Conservation (phyloP, 1,140 invertebrate genomes). For the Drusus annulatus region DNA sequence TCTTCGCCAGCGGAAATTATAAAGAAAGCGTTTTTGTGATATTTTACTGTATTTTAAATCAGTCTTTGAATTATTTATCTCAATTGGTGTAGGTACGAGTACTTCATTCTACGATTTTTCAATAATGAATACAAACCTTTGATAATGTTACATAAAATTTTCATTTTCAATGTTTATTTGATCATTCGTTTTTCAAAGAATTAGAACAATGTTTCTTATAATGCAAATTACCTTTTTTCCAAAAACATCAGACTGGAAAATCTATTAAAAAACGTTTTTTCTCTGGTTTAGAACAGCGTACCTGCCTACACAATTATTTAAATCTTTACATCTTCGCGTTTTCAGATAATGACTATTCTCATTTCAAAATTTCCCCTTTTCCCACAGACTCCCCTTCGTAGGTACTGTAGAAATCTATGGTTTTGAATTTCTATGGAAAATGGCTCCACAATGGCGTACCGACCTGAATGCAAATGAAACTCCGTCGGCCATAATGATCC, state of each 20-base stretch:
- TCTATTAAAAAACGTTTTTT: background rate
- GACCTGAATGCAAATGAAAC: slow-evolving; percentile 23
- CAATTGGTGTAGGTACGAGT: no score
- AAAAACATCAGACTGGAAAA: background rate
- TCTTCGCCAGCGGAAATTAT: no score
- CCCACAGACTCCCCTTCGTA: background rate
- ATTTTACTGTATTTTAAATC: no score
- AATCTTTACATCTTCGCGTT: background rate
- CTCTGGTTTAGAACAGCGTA: background rate
- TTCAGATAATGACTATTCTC: background rate
- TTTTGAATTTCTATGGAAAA: slow-evolving; percentile 18
- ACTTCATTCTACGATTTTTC: no score
- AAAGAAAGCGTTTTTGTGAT: no score
- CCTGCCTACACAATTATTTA: background rate
- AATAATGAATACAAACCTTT: no score
- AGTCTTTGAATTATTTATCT: no score
- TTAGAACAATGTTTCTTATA: background rate
- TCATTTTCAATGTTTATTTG: no score
- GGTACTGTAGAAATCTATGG: background rate
- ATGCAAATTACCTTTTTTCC: background rate
- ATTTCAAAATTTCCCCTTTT: background rate
- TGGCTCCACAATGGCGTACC: slow-evolving; percentile 1
- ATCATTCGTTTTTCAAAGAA: background rate
- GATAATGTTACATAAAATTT: no score
- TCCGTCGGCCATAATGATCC: slow-evolving; percentile 3